A percentile compares a stretch with the other conserved stretches of the same genome.
Conservation (phyloP, 2,113 vertebrate species). For the Recurvirostra avosetta region DNA sequence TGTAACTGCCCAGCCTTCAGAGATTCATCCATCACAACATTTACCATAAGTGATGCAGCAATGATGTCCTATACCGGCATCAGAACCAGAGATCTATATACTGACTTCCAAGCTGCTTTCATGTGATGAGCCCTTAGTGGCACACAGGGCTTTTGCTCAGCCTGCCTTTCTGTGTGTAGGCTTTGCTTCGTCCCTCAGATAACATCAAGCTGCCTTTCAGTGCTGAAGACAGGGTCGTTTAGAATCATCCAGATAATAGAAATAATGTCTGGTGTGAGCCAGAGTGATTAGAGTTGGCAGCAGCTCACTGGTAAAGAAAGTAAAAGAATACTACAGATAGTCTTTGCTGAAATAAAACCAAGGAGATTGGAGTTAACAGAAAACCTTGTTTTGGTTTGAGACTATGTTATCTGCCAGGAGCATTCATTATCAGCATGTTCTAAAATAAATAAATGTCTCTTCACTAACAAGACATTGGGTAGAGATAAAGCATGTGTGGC, state of each 20-base stretch:
- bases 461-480: conserved; percentile 21
- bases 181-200: not conserved
- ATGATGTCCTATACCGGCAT: not conserved
- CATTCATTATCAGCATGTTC: conserved; percentile 42
- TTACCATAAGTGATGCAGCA: not conserved
- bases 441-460: conserved; percentile 56
- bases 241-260: conserved; percentile 47
- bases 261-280: conserved; percentile 20
- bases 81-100: not conserved
- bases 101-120: not conserved
- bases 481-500: conserved; percentile 39
- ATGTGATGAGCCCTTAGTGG: not conserved
- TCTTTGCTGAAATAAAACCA: conserved; percentile 41
- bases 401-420: conserved; percentile 48
- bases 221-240: not conserved
- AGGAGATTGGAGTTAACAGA: conserved; percentile 37
- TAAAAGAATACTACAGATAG: conserved; percentile 41
- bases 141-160: not conserved
- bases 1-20: not conserved
- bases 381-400: conserved; percentile 41
- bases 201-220: conserved; percentile 27
- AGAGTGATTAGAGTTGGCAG: conserved; percentile 44
- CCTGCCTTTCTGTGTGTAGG: not conserved
- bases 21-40: not conserved
- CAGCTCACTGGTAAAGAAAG: conserved; percentile 29